Conservation (phyloP, 1,140 invertebrate genomes). For the Pararge aegeria region DNA sequence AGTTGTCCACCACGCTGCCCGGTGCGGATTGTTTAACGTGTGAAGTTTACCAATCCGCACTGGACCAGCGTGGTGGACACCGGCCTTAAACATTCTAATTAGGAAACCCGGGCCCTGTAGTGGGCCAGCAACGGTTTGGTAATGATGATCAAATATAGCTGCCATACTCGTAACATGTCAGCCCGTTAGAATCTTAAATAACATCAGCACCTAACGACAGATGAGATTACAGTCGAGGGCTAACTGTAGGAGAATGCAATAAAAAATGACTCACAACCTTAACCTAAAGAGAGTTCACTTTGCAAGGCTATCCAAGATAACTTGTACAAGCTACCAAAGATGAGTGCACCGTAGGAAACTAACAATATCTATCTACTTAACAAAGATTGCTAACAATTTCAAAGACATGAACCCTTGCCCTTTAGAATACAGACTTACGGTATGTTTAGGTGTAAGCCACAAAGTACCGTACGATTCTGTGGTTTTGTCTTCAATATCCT, state of each 20-base stretch:
- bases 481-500: neutral
- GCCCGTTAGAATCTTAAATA: no score
- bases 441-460: neutral
- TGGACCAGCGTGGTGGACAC: no score
- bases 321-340: slow-evolving; percentile 1
- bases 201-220: no score
- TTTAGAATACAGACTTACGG: slow-evolving; percentile 4
- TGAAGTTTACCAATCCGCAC: no score
- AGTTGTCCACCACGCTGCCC: no score
- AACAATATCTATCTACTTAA: no score
- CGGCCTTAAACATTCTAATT: no score
- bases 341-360: neutral
- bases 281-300: neutral
- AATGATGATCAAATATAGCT: no score
- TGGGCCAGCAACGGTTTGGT: no score
- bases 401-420: slow-evolving; percentile 12
- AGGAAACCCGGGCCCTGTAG: no score
- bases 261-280: neutral
- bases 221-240: no score
- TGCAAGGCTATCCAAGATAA: neutral
- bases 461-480: neutral
- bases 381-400: slow-evolving; percentile 12
- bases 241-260: neutral
- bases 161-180: neutral
- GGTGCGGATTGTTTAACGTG: no score